Percentiles rank a stretch among this genome's conserved stretches.
Conservation (phyloP, 2,113 vertebrate genomes). For the Zingel zingel region DNA sequence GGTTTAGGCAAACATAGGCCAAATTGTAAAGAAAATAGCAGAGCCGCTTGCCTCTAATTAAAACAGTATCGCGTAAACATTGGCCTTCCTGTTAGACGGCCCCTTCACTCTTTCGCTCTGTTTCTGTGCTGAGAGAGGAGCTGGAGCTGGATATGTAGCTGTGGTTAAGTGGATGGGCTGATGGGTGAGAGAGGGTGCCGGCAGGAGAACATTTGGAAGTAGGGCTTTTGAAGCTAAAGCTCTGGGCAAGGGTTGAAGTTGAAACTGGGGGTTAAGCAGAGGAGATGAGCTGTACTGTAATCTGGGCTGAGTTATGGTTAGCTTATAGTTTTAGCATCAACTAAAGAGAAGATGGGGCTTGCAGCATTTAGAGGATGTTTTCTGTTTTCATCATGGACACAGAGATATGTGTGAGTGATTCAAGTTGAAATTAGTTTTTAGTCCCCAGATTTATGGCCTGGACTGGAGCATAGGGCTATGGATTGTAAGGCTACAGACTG, state of each 20-base stretch:
- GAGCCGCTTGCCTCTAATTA: slow-evolving; percentile 82
- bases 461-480: slow-evolving; percentile 18
- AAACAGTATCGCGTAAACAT: slow-evolving; percentile 84
- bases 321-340: slow-evolving; percentile 19
- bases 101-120: slow-evolving; percentile 52
- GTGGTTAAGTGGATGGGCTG: slow-evolving; percentile 25
- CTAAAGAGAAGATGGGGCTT: background rate
- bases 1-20: slow-evolving; percentile 74
- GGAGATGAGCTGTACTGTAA: slow-evolving; percentile 40
- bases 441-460: slow-evolving; percentile 54
- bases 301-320: slow-evolving; percentile 40
- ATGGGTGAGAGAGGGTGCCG: slow-evolving; percentile 38
- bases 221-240: slow-evolving; percentile 57
- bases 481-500: slow-evolving; percentile 56
- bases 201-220: slow-evolving; percentile 39
- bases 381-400: slow-evolving; percentile 31
- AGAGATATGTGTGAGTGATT: slow-evolving; percentile 39
- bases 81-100: slow-evolving; percentile 79
- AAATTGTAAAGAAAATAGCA: slow-evolving; percentile 84
- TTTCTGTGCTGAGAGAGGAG: slow-evolving; percentile 39
- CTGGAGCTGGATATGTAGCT: slow-evolving; percentile 55
- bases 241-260: slow-evolving; percentile 50
- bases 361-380: slow-evolving; percentile 2
- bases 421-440: slow-evolving; percentile 48
- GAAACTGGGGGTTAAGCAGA: slow-evolving; percentile 46